phyloP scores from a whole-genome alignment of 1,140 invertebrate species.

The Pteromalus puparum region DNA sequence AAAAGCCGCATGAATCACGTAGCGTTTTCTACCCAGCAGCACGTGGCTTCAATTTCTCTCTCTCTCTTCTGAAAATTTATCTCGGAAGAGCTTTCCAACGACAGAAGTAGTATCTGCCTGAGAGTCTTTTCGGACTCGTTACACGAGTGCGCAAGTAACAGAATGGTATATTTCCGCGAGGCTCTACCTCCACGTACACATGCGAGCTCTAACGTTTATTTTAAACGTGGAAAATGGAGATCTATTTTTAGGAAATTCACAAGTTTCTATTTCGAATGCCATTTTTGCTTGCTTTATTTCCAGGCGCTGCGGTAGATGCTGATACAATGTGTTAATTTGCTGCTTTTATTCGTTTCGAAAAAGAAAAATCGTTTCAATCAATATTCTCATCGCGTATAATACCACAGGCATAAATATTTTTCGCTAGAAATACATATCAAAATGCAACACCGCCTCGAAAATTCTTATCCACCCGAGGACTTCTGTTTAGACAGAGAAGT shows the following conservation, averaged over 20 bases:
- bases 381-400: too few relatives aligned
- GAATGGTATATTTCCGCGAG: constrained; percentile 30
- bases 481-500: neutral
- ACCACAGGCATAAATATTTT: too few relatives aligned
- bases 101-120: constrained; percentile 18
- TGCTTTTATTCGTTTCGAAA: too few relatives aligned
- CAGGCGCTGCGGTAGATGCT: neutral
- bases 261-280: constrained; percentile 11
- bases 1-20: neutral
- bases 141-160: neutral
- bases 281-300: neutral
- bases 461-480: too few relatives aligned
- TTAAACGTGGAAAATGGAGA: constrained; percentile 1
- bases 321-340: neutral
- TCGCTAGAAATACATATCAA: too few relatives aligned
- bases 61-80: constrained; percentile 20
- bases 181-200: neutral
- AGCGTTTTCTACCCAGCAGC: neutral
- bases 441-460: too few relatives aligned
- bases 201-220: constrained; percentile 8
- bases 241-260: constrained; percentile 33
- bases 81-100: neutral
- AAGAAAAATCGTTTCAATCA: too few relatives aligned
- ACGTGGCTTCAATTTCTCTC: constrained; percentile 5
- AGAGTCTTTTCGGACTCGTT: neutral